A percentile compares a stretch with the other conserved stretches of the same genome.
Conservation (phyloP, 2,888 invertebrate species). For the Cataglyphis livida region DNA sequence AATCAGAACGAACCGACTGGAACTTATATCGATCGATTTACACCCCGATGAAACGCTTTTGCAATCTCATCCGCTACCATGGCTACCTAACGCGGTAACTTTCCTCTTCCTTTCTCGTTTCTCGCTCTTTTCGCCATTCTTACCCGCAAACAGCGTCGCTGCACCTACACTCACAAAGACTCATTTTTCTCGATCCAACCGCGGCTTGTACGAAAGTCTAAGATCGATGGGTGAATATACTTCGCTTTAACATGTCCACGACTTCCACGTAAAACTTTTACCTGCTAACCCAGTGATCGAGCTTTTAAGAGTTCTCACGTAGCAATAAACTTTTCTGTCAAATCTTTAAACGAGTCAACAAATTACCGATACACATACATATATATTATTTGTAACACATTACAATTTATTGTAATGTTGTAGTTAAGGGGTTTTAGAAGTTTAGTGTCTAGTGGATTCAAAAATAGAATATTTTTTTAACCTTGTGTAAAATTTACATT, state of each 20-base stretch:
- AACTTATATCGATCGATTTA: constrained; percentile 64
- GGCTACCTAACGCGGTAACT: constrained; percentile 51
- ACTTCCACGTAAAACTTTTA: constrained; percentile 55
- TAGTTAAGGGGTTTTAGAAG: background rate
- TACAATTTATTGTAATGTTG: background rate
- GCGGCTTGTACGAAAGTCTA: constrained; percentile 54
- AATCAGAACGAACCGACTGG: constrained; percentile 32
- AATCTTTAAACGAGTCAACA: constrained; percentile 36
- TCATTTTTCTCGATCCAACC: constrained; percentile 65
- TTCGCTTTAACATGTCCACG: constrained; percentile 48
- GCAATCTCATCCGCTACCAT: constrained; percentile 57
- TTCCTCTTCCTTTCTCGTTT: constrained; percentile 54
- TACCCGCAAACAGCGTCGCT: constrained; percentile 51
- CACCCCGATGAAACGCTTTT: constrained; percentile 58
- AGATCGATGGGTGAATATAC: constrained; percentile 60
- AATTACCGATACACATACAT: constrained; percentile 2
- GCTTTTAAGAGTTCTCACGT: constrained; percentile 47
- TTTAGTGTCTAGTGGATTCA: background rate
- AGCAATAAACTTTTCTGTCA: constrained; percentile 52
- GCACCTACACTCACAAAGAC: constrained; percentile 44
- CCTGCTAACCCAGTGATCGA: constrained; percentile 42
- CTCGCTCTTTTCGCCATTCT: constrained; percentile 45
- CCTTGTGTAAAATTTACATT: background rate
- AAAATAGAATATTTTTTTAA: background rate
- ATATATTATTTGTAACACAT: background rate